These are phyloP conservation scores for Sapayoa aenigma DNA, from an alignment of 2,113 vertebrate species.

Conservation along the genomic window DNA sequence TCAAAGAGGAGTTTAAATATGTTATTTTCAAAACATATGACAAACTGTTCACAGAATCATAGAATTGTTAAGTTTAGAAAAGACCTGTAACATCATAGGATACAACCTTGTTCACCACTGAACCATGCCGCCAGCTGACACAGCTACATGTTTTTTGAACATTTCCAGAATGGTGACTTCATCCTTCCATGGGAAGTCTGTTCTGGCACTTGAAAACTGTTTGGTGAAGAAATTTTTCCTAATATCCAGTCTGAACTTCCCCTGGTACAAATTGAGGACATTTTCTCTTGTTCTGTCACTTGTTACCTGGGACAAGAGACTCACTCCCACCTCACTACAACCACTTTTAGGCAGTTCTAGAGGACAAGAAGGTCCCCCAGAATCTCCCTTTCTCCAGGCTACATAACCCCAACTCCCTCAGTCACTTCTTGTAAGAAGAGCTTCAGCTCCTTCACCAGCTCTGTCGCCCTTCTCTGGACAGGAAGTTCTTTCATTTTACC, in stretches of 20 bases:
- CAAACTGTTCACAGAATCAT: neutral
- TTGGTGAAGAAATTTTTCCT: neutral
- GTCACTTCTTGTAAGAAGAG: neutral
- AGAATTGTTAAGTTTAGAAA: neutral
- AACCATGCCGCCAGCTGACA: neutral
- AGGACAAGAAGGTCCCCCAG: no score
- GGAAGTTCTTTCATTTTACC: neutral
- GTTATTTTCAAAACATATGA: neutral
- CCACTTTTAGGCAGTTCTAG: neutral
- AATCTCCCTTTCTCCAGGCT: neutral
- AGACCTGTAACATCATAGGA: neutral
- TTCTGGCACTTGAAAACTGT: neutral
- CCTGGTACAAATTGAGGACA: neutral
- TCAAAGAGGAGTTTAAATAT: neutral
- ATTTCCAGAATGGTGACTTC: neutral
- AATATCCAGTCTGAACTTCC: neutral
- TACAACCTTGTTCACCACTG: neutral
- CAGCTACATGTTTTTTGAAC: neutral
- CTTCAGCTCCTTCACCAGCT: neutral
- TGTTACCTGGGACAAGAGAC: neutral
- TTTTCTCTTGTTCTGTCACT: neutral
- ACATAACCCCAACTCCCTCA: neutral
- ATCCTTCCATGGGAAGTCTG: no score
- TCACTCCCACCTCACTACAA: accelerated
- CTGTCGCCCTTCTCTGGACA: neutral